These are phyloP conservation scores for Drosophila fungiperda DNA, from an alignment of 2,888 invertebrate genomes.

Conservation along the genomic window DNA sequence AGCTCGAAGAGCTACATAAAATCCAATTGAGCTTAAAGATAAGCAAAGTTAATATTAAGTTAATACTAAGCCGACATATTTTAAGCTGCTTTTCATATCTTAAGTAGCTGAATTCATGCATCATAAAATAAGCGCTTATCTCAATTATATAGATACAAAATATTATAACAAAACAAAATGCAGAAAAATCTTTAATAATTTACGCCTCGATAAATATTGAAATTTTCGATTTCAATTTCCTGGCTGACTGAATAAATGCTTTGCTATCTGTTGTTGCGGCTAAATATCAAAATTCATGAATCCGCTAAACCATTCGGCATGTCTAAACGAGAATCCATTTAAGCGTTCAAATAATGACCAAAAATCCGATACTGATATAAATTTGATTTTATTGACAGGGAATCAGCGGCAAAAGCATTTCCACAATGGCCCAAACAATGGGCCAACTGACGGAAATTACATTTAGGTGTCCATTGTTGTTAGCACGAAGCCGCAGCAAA, in stretches of 20 bases:
- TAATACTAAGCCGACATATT: not conserved
- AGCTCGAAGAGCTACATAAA: conserved; percentile 8
- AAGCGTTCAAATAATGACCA: conserved; percentile 59
- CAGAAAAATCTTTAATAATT: conserved; percentile 8
- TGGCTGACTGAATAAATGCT: conserved; percentile 61
- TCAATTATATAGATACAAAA: conserved; percentile 16
- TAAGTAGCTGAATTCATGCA: conserved; percentile 1
- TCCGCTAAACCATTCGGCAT: conserved; percentile 3
- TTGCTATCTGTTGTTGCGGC: conserved; percentile 19
- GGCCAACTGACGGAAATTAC: conserved; percentile 63
- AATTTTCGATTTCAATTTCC: conserved; percentile 69
- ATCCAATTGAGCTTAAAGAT: conserved; percentile 27
- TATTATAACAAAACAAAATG: conserved; percentile 8
- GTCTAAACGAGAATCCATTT: conserved; percentile 52
- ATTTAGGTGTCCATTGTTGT: conserved; percentile 51
- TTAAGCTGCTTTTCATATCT: not conserved
- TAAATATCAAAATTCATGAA: conserved; percentile 45
- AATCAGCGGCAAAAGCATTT: conserved; percentile 50
- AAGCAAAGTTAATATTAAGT: not conserved
- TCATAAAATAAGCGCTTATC: conserved; percentile 12
- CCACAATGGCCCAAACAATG: conserved; percentile 65
- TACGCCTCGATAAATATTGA: conserved; percentile 32
- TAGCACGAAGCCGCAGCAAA: conserved; percentile 34
- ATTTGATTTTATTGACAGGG: conserved; percentile 77
- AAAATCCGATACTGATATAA: conserved; percentile 71